phyloP scores from a whole-genome alignment of 2,888 invertebrate genomes.

The Coelopa pilipes region DNA sequence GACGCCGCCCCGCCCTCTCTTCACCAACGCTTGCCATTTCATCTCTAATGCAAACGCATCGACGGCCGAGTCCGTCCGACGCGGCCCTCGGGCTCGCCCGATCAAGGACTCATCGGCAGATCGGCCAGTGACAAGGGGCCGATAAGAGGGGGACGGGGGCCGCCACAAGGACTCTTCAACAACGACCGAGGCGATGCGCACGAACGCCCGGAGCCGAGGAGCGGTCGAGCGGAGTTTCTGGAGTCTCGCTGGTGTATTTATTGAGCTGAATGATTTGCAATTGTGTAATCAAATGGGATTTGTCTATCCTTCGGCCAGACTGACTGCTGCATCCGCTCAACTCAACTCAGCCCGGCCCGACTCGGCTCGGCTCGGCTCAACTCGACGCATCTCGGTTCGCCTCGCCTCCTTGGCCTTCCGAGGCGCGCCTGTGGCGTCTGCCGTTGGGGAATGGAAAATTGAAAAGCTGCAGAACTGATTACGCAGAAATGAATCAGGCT shows the following conservation, averaged over 20 bases:
- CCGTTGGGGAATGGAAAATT: neutral
- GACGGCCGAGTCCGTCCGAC: neutral
- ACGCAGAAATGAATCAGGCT: conserved; percentile 10
- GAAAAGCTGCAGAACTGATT: conserved; percentile 7
- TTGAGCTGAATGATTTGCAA: conserved; percentile 25
- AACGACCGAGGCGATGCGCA: neutral
- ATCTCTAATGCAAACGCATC: conserved; percentile 17
- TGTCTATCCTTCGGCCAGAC: neutral
- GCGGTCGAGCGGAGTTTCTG: too few species aligned
- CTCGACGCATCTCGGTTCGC: too few species aligned
- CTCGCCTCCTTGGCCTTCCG: too few species aligned
- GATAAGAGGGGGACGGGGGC: too few species aligned
- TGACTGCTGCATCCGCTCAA: neutral
- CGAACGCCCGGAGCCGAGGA: neutral
- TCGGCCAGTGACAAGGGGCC: too few species aligned
- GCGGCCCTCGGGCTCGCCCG: neutral
- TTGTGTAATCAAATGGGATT: conserved; percentile 26
- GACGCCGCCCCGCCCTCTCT: neutral
- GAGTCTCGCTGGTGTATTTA: conserved; percentile 5
- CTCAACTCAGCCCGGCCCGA: too few species aligned
- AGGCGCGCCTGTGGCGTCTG: too few species aligned
- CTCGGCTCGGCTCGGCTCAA: too few species aligned
- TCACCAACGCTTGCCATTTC: conserved; percentile 5
- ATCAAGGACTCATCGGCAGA: neutral
- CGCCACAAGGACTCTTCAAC: neutral